Base-by-base conservation (phyloP, 2,113 vertebrate species). In the Psilopogon haemacephalus region DNA sequence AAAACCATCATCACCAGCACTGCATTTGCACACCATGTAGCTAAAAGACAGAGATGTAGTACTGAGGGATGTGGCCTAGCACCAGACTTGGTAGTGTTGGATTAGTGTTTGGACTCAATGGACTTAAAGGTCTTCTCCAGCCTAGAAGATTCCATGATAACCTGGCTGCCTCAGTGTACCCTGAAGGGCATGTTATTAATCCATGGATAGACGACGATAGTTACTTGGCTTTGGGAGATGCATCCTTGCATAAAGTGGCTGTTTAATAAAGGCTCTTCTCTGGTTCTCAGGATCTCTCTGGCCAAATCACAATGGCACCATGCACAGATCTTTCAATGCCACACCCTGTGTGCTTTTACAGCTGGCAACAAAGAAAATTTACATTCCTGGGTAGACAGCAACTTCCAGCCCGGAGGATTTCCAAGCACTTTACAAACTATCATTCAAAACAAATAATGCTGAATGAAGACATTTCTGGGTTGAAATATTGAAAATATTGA, bases 401-500 rank as follows among this genome's bases (percentile, higher is more conserved):
- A 68, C 79, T 84, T 94, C 35, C 69, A 91, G 76, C 64, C 69
- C 77, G 64, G 27, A 93, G 64, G 75, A 93, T 94, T 94, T 95
- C 91, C 92, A 94, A 94, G 79, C 89, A 54, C 82, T 92, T 89
- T 83, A 77, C 42, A 56, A 93, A 85, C 89, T 64, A 93, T 93
- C 65, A 72, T 58, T 96, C 90, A 68, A 94, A 92, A 84, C 75
- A 96, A 94, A 42, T 87, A 94, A 93, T 0, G 38, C 95, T 91
- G 82, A 94, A 95, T 87, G 58, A 90, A 85, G 90, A 46, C 74
- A 46, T 72, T 96, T 94, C 87, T 92, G 86, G 82, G 78, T 81
- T 91, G 92, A 96, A 94, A 93, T 80, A 87, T 4, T 78, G 89
- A 67, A 92, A 94, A 89, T 91, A 93, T 90, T 75, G 93, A 95